Conservation (phyloP, 1,140 invertebrate species). For the Apis cerana region DNA sequence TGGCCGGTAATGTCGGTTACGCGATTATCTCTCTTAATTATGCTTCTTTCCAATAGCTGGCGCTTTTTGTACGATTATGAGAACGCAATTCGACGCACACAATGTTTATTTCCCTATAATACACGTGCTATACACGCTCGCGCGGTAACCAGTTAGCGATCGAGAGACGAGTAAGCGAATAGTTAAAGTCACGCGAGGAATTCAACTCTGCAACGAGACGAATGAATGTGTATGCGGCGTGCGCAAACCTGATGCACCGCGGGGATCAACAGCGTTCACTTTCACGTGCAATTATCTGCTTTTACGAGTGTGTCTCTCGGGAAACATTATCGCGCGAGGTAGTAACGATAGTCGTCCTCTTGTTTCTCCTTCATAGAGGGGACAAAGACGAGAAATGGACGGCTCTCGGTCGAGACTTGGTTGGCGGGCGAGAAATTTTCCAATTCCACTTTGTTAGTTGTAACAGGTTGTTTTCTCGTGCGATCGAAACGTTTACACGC, state of each 20-base stretch:
- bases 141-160: background rate
- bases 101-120: slow-evolving; percentile 13
- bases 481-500: slow-evolving; percentile 43
- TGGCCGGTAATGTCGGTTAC: slow-evolving; percentile 9
- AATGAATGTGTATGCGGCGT: background rate
- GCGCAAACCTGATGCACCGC: slow-evolving; percentile 22
- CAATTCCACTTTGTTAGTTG: slow-evolving; percentile 47
- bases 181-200: slow-evolving; percentile 61
- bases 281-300: slow-evolving; percentile 61
- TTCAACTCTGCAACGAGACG: slow-evolving; percentile 33
- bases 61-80: background rate
- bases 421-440: slow-evolving; percentile 28
- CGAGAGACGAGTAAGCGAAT: slow-evolving; percentile 10
- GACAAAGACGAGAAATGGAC: background rate
- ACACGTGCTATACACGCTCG: background rate
- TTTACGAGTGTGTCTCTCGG: slow-evolving; percentile 50
- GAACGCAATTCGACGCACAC: background rate
- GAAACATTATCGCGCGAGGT: slow-evolving; percentile 44
- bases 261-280: slow-evolving; percentile 53
- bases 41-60: background rate
- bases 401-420: background rate
- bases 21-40: slow-evolving; percentile 31
- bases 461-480: slow-evolving; percentile 40
- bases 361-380: background rate
- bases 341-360: slow-evolving; percentile 6